Base-by-base conservation (phyloP, 2,888 invertebrate species). In the Nomada hirtipes region DNA sequence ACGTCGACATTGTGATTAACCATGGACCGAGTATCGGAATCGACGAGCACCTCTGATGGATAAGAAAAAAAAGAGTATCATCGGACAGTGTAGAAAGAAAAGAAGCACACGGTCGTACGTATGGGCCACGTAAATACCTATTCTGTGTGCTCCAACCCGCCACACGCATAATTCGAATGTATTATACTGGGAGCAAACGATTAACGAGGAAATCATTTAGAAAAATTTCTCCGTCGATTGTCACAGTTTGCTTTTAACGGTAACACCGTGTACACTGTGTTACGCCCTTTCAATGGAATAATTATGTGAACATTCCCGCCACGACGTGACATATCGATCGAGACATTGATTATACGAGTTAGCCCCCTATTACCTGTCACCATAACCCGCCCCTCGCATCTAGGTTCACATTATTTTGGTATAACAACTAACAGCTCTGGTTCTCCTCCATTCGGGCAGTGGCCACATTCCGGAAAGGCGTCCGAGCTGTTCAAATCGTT, bases 391-490 rank as follows among this genome's bases (percentile, higher is more conserved):
- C 86, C 89, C 79, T 83, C 86, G 89, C 86, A 91, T 91, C 87
- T 90, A 90, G 91, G 91, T 91, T 91, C 86, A 89, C 86, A 83
- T 90, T 82, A 86, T 90, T 89, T 89, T 88, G 86, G 89, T 91
- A 89, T 91, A 89, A 93, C 92, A 92, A 94, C 94, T 94, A 94
- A 94, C 94, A 93, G 92, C 92, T 93, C 91, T 93, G 93, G 94
- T 94, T 94, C 94, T 94, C 94, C 94, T 95, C 94, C 94, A 94
- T 92, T 91, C 93, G 94, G 95, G 94, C 96, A 99, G 99, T 99
- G 98, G 98, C 99, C 94, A 98, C 99, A 95, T 99, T 99, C 98
- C 98, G 99, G 97, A 99, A 99, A 96, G 99, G 99, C 96, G 99
- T 99, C 95, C 98, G 99, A 95, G 99, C 99, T 96, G 98, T 99